These are phyloP conservation scores for Ursus arctos DNA, from an alignment of 2,113 vertebrate genomes.

Conservation along the genomic window DNA sequence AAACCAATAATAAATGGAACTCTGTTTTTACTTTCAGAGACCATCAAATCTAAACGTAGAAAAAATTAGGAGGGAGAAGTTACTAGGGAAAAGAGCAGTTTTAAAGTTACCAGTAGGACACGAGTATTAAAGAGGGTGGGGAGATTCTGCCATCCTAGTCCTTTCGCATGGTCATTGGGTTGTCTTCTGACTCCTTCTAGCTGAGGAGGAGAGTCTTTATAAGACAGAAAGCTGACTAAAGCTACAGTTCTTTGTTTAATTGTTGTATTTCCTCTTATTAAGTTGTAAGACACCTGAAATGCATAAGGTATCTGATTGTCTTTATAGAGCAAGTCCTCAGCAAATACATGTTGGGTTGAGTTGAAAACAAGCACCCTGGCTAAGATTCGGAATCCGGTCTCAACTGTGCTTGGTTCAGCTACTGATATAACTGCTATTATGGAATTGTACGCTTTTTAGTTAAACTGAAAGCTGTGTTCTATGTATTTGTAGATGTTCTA, in stretches of 20 bases:
- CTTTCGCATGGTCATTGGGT: neutral
- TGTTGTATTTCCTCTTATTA: neutral
- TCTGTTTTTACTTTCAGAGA: neutral
- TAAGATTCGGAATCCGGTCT: neutral
- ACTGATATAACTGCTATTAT: neutral
- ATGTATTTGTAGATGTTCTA: neutral
- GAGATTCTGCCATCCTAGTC: neutral
- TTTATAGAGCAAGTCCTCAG: neutral
- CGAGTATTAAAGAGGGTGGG: neutral
- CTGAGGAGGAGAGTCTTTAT: neutral
- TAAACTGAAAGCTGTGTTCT: neutral
- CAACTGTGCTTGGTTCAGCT: neutral
- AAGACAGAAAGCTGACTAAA: neutral
- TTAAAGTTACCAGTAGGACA: neutral
- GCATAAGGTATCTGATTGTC: neutral
- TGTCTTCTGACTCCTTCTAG: neutral
- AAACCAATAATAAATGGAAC: neutral
- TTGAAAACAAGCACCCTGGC: neutral
- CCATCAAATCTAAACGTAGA: neutral
- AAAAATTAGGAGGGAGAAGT: neutral
- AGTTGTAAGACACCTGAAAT: neutral
- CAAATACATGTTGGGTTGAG: neutral
- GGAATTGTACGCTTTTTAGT: neutral
- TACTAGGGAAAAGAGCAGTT: neutral
- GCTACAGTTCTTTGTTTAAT: neutral